Percentiles rank a stretch among this genome's conserved stretches.
phyloP scores from a whole-genome alignment of 1,140 invertebrate species.

The Neomicropteryx cornuta region DNA sequence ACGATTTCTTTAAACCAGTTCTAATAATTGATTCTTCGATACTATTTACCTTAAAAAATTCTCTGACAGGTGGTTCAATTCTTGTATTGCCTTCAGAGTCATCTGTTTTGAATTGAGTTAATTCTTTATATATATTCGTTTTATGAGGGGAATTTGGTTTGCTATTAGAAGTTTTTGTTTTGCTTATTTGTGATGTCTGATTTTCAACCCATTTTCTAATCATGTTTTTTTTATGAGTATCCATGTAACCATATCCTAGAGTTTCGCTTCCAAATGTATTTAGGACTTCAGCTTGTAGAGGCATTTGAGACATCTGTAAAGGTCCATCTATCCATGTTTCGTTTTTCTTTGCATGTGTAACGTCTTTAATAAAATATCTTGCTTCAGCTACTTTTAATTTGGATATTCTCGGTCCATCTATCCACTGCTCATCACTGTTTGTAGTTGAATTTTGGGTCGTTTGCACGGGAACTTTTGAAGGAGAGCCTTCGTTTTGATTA shows the following conservation, averaged over 20 bases:
- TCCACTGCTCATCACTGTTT: constrained; percentile 82
- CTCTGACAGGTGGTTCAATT: constrained; percentile 36
- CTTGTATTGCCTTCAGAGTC: constrained; percentile 36
- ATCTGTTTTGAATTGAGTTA: constrained; percentile 51
- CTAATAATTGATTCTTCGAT: constrained; percentile 45
- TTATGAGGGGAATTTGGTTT: constrained; percentile 21
- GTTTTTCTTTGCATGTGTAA: constrained; percentile 57
- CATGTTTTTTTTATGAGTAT: constrained; percentile 84
- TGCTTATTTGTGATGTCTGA: constrained; percentile 68
- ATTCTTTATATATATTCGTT: constrained; percentile 42
- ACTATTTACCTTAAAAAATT: constrained; percentile 34
- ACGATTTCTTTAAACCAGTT: constrained; percentile 41
- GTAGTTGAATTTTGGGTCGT: constrained; percentile 28
- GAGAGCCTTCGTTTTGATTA: no score
- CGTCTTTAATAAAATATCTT: constrained; percentile 64
- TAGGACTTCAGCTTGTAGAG: constrained; percentile 35
- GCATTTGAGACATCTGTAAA: constrained; percentile 28
- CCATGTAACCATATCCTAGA: constrained; percentile 74
- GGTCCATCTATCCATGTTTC: constrained; percentile 95
- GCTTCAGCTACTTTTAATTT: constrained; percentile 74
- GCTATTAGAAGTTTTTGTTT: constrained; percentile 35
- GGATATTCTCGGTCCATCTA: constrained; percentile 84
- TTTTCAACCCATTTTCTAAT: constrained; percentile 90
- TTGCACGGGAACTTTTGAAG: no score
- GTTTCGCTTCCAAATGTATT: constrained; percentile 30